Evolutionary conservation across 2,797 vertebrate genomes (phyloP), one percentile per base, ranked within the genome.

Genomic region (Eleutherodactylus coqui): DNA sequence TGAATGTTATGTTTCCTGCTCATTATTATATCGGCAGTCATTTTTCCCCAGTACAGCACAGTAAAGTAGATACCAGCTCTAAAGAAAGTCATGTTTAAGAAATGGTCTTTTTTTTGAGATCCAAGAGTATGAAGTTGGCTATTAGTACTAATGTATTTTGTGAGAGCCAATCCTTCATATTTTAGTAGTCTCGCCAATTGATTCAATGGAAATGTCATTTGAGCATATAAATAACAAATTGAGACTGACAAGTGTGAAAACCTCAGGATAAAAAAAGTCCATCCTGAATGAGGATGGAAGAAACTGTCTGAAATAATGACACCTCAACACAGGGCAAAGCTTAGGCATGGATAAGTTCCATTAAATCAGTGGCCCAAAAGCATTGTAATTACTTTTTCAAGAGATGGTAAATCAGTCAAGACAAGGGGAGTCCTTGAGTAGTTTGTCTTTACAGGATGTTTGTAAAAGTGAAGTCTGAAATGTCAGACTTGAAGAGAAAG

Each of bases 191-290:
- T 80, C 60, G 17, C 79, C 79, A 69, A 80, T 67, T n/a, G 67
- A 67, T 67, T 80, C 29, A 80, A 64, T 80, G 58, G 49, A 69
- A 80, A 80, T 80, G 60, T 67, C 43, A 80, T 69, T n/a, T 80
- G 41, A 80, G 60, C 60, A 21, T 47, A 80, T 80, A 67, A 80
- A 80, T 80, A 80, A 49, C 79, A 67, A 80, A 80, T 80, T 4
- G 79, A 80, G 43, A 81, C 62, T 38, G 79, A 81, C 79, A 81
- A 81, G 79, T 81, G 79, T 81, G 79, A 81, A 81, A 81, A 49
- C 79, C 79, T 67, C 58, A 4, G 11, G 43, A 70, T 36, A 69
- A 81, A 79, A 67, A 81, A 49, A 32, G 62, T 81, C 62, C 32
- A 69, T 51, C 45, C 79, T 36, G 79, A 69, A 82, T 70, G 32